Evolutionary conservation across 1,140 invertebrate genomes (phyloP).

Genomic region (Calliphora vicina): DNA sequence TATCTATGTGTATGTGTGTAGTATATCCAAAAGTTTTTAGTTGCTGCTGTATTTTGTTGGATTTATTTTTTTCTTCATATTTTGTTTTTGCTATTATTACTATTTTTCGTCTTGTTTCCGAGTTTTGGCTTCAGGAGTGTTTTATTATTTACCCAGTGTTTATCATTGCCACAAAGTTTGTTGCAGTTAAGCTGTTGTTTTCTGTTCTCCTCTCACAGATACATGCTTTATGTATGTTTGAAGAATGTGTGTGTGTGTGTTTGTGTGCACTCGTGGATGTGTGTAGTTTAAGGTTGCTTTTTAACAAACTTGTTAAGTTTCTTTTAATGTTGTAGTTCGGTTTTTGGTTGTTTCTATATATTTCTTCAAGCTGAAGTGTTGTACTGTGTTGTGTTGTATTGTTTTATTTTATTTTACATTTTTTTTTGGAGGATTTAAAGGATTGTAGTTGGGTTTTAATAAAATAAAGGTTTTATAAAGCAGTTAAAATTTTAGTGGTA

Average conservation of each 20-base stretch:
- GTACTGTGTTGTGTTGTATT: no score
- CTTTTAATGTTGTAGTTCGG: background rate
- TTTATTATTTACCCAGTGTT: slow-evolving; percentile 16
- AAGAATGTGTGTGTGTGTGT: no score
- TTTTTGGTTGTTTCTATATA: background rate
- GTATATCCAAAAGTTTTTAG: background rate
- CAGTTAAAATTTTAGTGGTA: background rate
- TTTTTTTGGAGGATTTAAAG: background rate
- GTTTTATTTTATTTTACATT: no score
- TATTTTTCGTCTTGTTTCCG: background rate
- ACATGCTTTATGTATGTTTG: slow-evolving; percentile 5
- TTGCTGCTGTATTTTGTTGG: background rate
- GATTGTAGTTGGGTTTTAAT: background rate
- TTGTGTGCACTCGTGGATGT: background rate
- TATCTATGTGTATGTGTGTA: background rate
- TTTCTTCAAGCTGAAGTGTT: background rate
- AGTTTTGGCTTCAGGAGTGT: slow-evolving; percentile 1
- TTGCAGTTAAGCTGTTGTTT: slow-evolving; percentile 4
- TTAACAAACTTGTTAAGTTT: slow-evolving; percentile 17
- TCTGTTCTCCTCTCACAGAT: background rate
- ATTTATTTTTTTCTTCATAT: no score
- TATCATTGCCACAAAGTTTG: slow-evolving; percentile 12
- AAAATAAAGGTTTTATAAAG: background rate
- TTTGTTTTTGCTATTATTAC: background rate
- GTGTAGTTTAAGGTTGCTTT: background rate